Conservation (phyloP, 2,113 vertebrate genomes). For the Percina caprodes region DNA sequence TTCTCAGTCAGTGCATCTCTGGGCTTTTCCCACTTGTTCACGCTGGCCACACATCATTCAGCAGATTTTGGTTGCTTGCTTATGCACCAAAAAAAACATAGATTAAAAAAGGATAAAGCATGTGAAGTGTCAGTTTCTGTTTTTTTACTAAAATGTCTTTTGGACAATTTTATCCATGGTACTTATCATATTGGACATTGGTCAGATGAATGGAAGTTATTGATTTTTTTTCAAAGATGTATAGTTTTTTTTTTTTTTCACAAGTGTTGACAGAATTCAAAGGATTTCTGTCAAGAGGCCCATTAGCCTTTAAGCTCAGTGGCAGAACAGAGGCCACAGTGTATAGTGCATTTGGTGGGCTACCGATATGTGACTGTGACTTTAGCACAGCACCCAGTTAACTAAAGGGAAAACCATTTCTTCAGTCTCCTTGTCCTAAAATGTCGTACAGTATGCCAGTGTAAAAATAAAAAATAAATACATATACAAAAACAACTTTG, state of each 20-base stretch:
- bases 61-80: slow-evolving; percentile 38
- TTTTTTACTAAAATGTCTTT: slow-evolving; percentile 19
- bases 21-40: slow-evolving; percentile 35
- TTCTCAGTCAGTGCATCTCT: slow-evolving; percentile 41
- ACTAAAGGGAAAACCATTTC: background rate
- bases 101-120: slow-evolving; percentile 16
- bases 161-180: background rate
- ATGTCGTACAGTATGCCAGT: background rate
- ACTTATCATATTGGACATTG: background rate
- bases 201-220: background rate
- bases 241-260: background rate
- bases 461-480: background rate
- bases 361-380: background rate
- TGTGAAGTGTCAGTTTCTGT: slow-evolving; percentile 6
- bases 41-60: slow-evolving; percentile 54
- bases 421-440: background rate
- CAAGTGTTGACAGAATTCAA: background rate
- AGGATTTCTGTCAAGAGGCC: background rate
- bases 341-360: background rate
- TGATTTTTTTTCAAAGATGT: background rate
- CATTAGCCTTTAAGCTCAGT: background rate
- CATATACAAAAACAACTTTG: too few relatives aligned
- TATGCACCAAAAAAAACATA: background rate
- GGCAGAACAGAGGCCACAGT: background rate
- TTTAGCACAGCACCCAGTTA: background rate